Conservation (phyloP, 2,797 vertebrate species). For the Acipenser oxyrinchus region DNA sequence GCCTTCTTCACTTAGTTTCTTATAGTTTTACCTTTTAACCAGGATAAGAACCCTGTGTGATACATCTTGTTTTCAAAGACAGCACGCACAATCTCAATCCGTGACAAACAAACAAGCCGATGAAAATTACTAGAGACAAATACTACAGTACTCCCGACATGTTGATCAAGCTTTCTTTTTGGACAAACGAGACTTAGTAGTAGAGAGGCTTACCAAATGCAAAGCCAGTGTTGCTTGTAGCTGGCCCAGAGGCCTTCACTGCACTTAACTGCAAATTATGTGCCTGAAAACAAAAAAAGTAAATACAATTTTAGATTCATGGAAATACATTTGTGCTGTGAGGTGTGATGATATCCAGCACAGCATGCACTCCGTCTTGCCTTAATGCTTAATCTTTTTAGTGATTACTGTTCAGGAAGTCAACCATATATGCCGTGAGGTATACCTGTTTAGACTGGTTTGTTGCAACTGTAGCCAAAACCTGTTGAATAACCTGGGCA, state of each 20-base stretch:
- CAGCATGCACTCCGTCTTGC: neutral
- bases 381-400: neutral
- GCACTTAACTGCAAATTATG: slow-evolving; percentile 45
- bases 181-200: too few relatives aligned
- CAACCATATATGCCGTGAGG: neutral
- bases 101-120: too few relatives aligned
- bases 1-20: too few relatives aligned
- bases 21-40: too few relatives aligned
- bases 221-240: slow-evolving; percentile 39
- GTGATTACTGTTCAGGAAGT: neutral
- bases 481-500: slow-evolving; percentile 59
- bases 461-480: slow-evolving; percentile 57
- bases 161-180: too few relatives aligned
- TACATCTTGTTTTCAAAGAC: too few relatives aligned
- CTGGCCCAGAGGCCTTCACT: slow-evolving; percentile 31
- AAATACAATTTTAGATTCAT: neutral
- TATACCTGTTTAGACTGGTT: slow-evolving; percentile 78
- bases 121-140: too few relatives aligned
- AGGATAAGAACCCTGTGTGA: too few relatives aligned
- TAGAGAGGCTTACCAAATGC: slow-evolving; percentile 46
- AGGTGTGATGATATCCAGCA: neutral
- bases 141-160: too few relatives aligned
- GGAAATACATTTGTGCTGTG: neutral
- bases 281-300: neutral
- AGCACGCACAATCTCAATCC: too few relatives aligned